phyloP scores from a whole-genome alignment of 2,113 vertebrate species.

The Centropus bengalensis region DNA sequence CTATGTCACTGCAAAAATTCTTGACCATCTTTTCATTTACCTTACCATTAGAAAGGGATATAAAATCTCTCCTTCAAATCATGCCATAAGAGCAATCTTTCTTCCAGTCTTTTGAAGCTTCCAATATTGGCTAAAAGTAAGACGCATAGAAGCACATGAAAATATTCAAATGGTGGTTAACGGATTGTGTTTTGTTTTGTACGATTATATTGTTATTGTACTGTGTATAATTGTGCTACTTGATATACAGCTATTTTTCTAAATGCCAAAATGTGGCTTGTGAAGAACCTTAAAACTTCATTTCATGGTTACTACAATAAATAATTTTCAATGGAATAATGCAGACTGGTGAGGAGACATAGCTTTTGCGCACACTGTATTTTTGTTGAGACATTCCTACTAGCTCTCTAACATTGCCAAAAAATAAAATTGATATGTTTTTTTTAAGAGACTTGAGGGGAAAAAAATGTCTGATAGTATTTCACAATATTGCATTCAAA shows the following conservation, averaged over 20 bases:
- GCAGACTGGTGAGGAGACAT: neutral
- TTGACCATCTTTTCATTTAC: neutral
- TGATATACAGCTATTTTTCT: conserved; percentile 47
- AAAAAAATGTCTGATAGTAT: neutral
- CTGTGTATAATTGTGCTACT: conserved; percentile 29
- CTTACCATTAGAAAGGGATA: neutral
- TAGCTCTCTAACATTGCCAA: neutral
- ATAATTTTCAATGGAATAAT: conserved; percentile 23
- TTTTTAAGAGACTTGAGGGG: neutral
- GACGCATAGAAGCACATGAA: neutral
- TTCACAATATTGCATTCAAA: neutral
- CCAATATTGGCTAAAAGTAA: neutral
- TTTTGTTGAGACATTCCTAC: conserved; percentile 15
- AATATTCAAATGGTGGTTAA: conserved; percentile 41
- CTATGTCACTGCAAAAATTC: neutral
- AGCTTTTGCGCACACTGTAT: neutral
- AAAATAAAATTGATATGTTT: neutral
- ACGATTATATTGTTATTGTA: neutral
- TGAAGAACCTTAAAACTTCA: conserved; percentile 21
- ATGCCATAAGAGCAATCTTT: neutral
- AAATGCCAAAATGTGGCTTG: conserved; percentile 48
- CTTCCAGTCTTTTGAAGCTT: neutral
- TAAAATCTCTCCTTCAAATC: neutral
- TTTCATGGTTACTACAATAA: conserved; percentile 11
- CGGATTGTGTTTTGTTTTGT: conserved; percentile 21